Percentiles rank a stretch among this genome's conserved stretches.
Conservation (phyloP, 2,888 invertebrate species). For the Leucoma salicis region DNA sequence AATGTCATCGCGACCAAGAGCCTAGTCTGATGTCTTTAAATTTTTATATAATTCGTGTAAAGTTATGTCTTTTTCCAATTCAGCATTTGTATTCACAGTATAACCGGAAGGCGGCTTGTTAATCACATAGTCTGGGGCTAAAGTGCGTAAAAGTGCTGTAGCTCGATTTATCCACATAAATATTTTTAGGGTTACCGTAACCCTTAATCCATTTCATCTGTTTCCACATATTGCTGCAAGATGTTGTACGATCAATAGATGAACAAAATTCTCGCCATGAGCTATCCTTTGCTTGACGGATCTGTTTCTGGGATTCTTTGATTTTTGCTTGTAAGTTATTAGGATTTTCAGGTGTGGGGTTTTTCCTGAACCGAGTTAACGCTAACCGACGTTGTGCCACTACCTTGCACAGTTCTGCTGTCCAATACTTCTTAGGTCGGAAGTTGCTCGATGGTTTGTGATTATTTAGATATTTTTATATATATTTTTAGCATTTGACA, state of each 20-base stretch:
- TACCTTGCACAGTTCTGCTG: background rate
- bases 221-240: background rate
- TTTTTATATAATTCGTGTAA: background rate
- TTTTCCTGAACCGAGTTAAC: background rate
- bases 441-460: background rate
- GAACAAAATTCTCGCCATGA: background rate
- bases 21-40: background rate
- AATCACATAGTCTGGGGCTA: background rate
- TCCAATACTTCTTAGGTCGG: background rate
- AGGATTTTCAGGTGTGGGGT: background rate
- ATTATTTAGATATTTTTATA: background rate
- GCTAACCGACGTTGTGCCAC: slow-evolving; percentile 1
- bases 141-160: background rate
- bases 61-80: background rate
- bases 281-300: background rate
- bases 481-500: background rate
- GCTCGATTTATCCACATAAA: background rate
- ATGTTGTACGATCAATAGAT: background rate
- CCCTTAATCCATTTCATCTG: background rate
- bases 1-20: background rate
- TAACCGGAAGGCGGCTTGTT: background rate
- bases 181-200: background rate
- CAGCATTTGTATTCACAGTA: background rate
- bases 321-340: background rate
- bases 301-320: background rate